Conservation (phyloP, 2,888 invertebrate genomes). For the Xanthorhoe spadicearia region DNA sequence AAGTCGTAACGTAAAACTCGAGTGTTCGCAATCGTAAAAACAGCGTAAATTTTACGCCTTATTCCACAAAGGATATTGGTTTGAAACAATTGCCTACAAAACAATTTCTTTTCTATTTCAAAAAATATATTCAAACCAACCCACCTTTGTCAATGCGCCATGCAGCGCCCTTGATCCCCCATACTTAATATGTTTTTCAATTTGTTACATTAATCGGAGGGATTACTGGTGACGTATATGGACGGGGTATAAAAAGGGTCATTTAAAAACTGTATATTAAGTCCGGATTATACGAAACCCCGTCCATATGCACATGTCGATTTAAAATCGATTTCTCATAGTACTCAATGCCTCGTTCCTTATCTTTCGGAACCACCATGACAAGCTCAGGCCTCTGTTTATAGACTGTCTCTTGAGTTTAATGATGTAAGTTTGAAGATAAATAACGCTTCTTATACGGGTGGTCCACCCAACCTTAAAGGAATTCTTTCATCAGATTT, state of each 20-base stretch:
- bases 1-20: conserved; percentile 42
- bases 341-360: conserved; percentile 42
- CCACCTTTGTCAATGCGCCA: conserved; percentile 25
- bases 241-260: conserved; percentile 44
- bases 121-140: conserved; percentile 2
- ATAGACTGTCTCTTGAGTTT: conserved; percentile 49
- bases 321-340: conserved; percentile 44
- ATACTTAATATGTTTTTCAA: conserved; percentile 36
- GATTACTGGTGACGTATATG: conserved; percentile 46
- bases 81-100: conserved; percentile 2
- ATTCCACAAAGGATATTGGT: conserved; percentile 14
- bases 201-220: conserved; percentile 47
- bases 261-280: conserved; percentile 37
- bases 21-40: conserved; percentile 54
- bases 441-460: conserved; percentile 44
- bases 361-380: conserved; percentile 47
- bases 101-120: background rate
- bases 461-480: conserved; percentile 43
- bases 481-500: conserved; percentile 23
- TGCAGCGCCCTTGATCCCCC: conserved; percentile 38
- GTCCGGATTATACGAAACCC: conserved; percentile 30
- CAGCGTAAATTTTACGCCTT: conserved; percentile 11
- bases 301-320: conserved; percentile 38
- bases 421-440: conserved; percentile 45
- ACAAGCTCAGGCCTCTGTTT: conserved; percentile 48